A percentile compares a stretch with the other conserved stretches of the same genome.
Evolutionary conservation across 2,797 vertebrate species (phyloP).

Genomic region (Erethizon dorsatum): DNA sequence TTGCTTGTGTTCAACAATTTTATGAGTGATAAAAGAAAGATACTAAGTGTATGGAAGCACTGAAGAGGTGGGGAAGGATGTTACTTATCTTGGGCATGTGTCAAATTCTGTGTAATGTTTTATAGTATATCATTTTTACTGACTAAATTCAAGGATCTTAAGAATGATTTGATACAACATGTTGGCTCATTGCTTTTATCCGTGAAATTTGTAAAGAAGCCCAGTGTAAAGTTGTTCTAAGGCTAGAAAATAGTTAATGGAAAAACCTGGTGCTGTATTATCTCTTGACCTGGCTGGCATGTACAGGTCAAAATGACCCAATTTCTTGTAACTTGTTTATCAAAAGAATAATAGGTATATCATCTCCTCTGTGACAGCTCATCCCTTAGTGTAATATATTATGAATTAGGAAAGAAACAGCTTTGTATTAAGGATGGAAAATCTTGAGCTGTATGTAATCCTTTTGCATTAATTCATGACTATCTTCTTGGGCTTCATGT

Average conservation of each 20-base stretch:
- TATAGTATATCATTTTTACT: constrained; percentile 44
- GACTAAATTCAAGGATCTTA: constrained; percentile 10
- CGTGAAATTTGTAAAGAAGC: constrained; percentile 55
- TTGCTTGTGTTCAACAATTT: constrained; percentile 19
- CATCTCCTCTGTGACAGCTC: not conserved
- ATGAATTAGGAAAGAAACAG: constrained; percentile 20
- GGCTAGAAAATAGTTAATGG: constrained; percentile 60
- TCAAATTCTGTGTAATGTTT: constrained; percentile 61
- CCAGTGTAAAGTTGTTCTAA: constrained; percentile 56
- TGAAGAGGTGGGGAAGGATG: not conserved
- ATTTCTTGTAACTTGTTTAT: constrained; percentile 63
- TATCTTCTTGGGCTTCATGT: constrained; percentile 43
- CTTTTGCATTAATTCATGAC: constrained; percentile 49
- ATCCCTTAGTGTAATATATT: constrained; percentile 3
- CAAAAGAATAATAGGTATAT: constrained; percentile 12
- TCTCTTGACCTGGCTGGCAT: constrained; percentile 39
- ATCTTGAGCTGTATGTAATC: constrained; percentile 43
- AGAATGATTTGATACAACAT: not conserved
- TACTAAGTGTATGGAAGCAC: not conserved
- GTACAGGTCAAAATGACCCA: not conserved
- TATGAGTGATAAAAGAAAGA: constrained; percentile 39
- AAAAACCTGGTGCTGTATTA: constrained; percentile 38
- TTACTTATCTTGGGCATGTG: not conserved
- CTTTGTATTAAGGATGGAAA: not conserved
- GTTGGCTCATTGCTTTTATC: not conserved